Evolutionary conservation across 2,113 vertebrate genomes (phyloP).

Genomic region (Podocnemis expansa): DNA sequence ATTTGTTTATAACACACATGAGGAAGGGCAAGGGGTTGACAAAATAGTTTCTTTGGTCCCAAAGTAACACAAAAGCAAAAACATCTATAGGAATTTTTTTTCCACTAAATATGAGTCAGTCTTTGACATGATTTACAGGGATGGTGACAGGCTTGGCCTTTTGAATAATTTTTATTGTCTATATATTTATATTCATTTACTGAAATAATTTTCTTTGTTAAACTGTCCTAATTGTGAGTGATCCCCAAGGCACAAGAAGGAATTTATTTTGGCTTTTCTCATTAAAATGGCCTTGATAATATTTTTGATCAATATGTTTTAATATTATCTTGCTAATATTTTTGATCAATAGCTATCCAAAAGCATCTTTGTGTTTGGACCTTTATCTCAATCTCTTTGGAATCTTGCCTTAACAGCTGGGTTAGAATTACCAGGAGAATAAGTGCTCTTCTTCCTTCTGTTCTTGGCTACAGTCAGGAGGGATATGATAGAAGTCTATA

Average conservation of each 20-base stretch:
- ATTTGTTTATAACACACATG: background rate
- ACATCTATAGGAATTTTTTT: background rate
- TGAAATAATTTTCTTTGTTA: background rate
- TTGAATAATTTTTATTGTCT: background rate
- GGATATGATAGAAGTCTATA: background rate
- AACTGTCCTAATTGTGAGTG: background rate
- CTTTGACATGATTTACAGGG: background rate
- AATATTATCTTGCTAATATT: too few relatives aligned
- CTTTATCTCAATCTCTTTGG: constrained; percentile 13
- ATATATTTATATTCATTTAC: constrained; percentile 29
- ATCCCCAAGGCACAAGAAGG: background rate
- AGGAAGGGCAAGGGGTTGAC: background rate
- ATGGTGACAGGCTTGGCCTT: background rate
- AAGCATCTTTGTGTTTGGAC: background rate
- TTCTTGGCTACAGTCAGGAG: constrained; percentile 8
- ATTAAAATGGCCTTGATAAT: background rate
- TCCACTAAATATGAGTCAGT: background rate
- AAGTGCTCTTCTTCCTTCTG: background rate
- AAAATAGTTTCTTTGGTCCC: background rate
- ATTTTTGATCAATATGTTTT: constrained; percentile 37
- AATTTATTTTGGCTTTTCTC: background rate
- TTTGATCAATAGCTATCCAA: background rate
- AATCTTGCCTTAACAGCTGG: background rate
- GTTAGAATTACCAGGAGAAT: constrained; percentile 17
- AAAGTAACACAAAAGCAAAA: constrained; percentile 4